A percentile compares a stretch with the other conserved stretches of the same genome.
Evolutionary conservation across 1,140 invertebrate genomes (phyloP).

Genomic region (Mizuhopecten yessoensis): DNA sequence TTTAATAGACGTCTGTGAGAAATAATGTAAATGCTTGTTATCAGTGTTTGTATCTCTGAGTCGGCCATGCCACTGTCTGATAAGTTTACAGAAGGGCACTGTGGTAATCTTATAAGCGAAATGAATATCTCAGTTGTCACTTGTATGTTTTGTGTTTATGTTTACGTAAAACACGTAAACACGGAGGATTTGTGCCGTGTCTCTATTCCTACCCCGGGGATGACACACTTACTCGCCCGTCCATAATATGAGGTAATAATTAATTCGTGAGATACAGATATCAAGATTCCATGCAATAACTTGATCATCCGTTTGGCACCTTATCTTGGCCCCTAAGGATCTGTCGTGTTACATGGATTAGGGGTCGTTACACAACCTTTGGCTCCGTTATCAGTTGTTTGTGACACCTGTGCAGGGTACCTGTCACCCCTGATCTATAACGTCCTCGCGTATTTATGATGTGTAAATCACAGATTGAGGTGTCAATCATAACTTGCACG

Average conservation of each 20-base stretch:
- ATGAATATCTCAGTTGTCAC: background rate
- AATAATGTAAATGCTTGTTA: background rate
- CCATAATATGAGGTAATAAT: background rate
- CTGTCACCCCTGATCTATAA: background rate
- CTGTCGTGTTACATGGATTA: background rate
- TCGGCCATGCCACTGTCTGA: background rate
- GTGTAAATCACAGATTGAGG: background rate
- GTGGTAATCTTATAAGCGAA: background rate
- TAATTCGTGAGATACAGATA: background rate
- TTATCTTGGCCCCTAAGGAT: constrained; percentile 30
- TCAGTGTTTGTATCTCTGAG: background rate
- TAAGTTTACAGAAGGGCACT: background rate
- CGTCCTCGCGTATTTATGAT: background rate
- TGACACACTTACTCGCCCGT: background rate
- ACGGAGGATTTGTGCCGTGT: background rate
- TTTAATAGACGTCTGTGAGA: background rate
- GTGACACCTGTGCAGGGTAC: background rate
- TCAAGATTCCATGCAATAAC: background rate
- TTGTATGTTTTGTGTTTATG: background rate
- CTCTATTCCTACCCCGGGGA: background rate
- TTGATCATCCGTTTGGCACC: background rate
- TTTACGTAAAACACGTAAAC: background rate
- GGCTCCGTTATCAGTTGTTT: constrained; percentile 21
- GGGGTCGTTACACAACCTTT: background rate
- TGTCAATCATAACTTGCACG: background rate